Base-by-base conservation (phyloP, 2,113 vertebrate genomes). In the Tachysurus fulvidraco region DNA sequence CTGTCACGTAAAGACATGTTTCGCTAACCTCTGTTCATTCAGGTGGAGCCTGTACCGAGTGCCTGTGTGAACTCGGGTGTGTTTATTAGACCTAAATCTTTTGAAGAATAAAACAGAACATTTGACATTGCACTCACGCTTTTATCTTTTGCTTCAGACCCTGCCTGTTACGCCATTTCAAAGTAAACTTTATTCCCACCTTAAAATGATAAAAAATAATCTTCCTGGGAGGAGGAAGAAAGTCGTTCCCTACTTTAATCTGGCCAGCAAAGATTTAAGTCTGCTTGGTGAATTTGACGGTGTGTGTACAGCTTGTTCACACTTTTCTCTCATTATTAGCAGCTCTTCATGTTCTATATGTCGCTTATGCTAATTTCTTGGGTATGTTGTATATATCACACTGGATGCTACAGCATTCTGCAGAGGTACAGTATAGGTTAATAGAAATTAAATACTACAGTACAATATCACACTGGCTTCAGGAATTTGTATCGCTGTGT, bases 171-270 rank as follows among this genome's bases (percentile, higher is more conserved):
- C 83, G 71, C 60, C 65, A 78, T 91, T 89, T 88, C 81, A 86
- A 88, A 90, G 82, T 84, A 89, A 36, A 67, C 84, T 87, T 78
- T 83, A 59, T 74, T 76, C 86, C 83, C 83, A 55, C 74, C 60
- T 69, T 21, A 83, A 79, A 88, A 81, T 84, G 16, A 83, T 81
- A 79, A 88, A 89, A 89, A 89, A 90, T 83, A 80, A 82, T 83
- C 79, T 78, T 19, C 10, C 62, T 55, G 73, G 50, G 16, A 1
- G 21, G 65, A 54, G 46, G 52, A 77, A 64, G 36, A 46, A 85
- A 77, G 84, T 65, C 28, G 30, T 46, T 79, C 77, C 69, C 82
- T 23, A 57, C 81, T 89, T 82, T 86, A 82, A 83, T 86, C 81
- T 88, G 84, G 71, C 50, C 69, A 79, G 60, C 54, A 80, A 82